Percentiles rank a stretch among this genome's conserved stretches.
Conservation (phyloP, 2,888 invertebrate genomes). For the Gastrophysa polygoni region DNA sequence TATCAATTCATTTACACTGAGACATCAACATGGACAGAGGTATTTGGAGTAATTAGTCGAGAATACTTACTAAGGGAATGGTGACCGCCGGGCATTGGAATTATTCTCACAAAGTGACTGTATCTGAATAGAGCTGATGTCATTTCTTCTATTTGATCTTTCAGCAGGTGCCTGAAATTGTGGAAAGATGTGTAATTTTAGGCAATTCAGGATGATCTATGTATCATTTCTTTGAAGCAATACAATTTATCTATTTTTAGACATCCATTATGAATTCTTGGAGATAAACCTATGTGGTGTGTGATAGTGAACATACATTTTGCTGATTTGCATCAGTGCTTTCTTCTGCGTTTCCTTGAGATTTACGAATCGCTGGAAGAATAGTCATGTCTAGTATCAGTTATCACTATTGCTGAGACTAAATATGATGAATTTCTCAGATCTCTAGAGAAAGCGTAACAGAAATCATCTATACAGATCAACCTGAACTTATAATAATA, state of each 20-base stretch:
- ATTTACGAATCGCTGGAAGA: conserved; percentile 54
- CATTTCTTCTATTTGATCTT: conserved; percentile 51
- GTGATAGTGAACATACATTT: conserved; percentile 49
- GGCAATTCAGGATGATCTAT: conserved; percentile 12
- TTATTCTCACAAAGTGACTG: conserved; percentile 43
- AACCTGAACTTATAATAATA: neutral
- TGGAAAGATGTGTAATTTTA: conserved; percentile 20
- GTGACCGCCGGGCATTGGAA: conserved; percentile 44
- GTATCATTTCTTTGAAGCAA: conserved; percentile 5
- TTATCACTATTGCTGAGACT: neutral
- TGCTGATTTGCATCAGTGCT: conserved; percentile 51
- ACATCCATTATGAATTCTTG: conserved; percentile 29
- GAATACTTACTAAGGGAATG: conserved; percentile 48
- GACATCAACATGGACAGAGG: conserved; percentile 1
- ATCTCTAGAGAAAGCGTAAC: conserved; percentile 6
- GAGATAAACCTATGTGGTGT: conserved; percentile 13
- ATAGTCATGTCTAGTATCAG: conserved; percentile 51
- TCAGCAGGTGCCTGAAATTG: conserved; percentile 51
- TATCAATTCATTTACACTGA: no score
- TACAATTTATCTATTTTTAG: conserved; percentile 32
- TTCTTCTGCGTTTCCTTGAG: conserved; percentile 50
- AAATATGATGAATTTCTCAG: neutral
- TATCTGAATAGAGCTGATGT: conserved; percentile 48
- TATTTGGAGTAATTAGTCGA: neutral
- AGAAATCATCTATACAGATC: conserved; percentile 9